phyloP scores from a whole-genome alignment of 2,113 vertebrate species.

The Paratilapia polleni region DNA sequence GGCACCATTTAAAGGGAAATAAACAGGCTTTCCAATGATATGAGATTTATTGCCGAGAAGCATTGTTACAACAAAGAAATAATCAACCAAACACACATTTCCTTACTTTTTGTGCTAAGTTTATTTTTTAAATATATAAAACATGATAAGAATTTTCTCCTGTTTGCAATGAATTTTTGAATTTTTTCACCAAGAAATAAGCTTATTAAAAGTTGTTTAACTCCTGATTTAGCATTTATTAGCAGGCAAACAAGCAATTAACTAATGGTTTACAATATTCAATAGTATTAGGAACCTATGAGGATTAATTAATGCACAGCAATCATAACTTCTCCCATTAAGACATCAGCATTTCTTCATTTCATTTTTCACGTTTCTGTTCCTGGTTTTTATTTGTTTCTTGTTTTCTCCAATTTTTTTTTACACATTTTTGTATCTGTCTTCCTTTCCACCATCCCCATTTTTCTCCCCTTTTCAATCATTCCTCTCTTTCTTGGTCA shows the following conservation, averaged over 20 bases:
- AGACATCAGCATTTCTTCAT: background rate
- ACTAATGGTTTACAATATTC: background rate
- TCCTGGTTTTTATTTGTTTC: background rate
- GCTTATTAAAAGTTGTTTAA: background rate
- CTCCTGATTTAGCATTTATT: background rate
- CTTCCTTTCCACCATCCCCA: background rate
- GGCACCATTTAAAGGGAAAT: too few relatives aligned
- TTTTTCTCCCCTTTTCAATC: background rate
- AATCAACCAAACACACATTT: too few relatives aligned
- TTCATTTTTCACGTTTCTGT: background rate
- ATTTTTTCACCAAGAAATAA: background rate
- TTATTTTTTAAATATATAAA: too few relatives aligned
- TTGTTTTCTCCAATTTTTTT: background rate
- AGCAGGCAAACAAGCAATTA: background rate
- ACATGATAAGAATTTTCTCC: too few relatives aligned
- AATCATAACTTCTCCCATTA: background rate
- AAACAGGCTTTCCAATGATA: too few relatives aligned
- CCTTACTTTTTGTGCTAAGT: too few relatives aligned
- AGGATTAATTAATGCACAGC: background rate
- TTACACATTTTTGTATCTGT: background rate
- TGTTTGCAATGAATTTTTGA: too few relatives aligned
- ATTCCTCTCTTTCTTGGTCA: background rate
- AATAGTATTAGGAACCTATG: background rate
- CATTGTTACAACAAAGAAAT: too few relatives aligned
- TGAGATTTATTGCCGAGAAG: too few relatives aligned